phyloP scores from a whole-genome alignment of 2,113 vertebrate species.

The Collichthys lucidus region DNA sequence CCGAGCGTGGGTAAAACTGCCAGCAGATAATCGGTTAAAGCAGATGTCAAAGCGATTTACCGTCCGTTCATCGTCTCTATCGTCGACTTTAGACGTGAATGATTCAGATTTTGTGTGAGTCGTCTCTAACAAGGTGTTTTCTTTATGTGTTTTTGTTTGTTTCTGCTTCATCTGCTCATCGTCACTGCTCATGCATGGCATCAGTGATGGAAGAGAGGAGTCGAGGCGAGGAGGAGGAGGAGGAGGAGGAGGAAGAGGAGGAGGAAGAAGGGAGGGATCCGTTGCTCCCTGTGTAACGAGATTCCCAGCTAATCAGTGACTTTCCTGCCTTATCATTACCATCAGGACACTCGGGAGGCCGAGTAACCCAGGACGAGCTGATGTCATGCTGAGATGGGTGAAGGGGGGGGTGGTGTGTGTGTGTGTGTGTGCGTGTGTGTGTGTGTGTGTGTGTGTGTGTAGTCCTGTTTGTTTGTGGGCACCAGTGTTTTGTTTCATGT shows the following conservation, averaged over 20 bases:
- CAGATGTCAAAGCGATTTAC: no score
- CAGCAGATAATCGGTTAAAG: no score
- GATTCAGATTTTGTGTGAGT: not conserved
- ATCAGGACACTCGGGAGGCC: constrained; percentile 85
- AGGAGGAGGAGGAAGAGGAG: constrained; percentile 37
- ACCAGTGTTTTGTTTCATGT: constrained; percentile 34
- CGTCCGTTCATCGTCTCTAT: not conserved
- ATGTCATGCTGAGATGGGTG: constrained; percentile 85
- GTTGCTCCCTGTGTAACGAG: constrained; percentile 85
- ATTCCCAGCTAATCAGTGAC: constrained; percentile 87
- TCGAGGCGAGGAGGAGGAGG: constrained; percentile 17
- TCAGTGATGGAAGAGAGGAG: constrained; percentile 33
- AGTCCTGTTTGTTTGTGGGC: constrained; percentile 20
- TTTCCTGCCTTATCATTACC: constrained; percentile 85
- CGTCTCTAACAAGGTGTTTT: not conserved
- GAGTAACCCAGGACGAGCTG: constrained; percentile 86
- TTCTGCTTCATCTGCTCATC: constrained; percentile 31
- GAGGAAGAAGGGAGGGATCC: constrained; percentile 74
- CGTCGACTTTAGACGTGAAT: not conserved
- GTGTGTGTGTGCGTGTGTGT: constrained; percentile 6
- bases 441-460: constrained; percentile 25
- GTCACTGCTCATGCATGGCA: constrained; percentile 28
- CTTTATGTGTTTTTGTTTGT: not conserved
- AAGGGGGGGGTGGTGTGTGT: constrained; percentile 11
- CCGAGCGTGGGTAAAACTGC: no score